These are phyloP conservation scores for Anthonomus grandis DNA, from an alignment of 1,140 invertebrate species.

Conservation along the genomic window DNA sequence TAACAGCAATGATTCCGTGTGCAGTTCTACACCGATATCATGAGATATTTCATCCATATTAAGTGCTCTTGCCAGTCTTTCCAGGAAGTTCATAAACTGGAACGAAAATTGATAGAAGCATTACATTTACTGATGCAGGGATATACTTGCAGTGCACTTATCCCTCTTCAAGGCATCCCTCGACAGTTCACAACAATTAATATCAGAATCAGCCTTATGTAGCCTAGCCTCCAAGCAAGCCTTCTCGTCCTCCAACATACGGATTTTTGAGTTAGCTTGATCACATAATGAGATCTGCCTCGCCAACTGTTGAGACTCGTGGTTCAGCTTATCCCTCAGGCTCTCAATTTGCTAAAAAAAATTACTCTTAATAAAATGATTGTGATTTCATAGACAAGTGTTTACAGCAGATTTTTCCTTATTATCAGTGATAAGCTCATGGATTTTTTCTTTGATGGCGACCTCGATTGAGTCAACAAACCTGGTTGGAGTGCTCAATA, in stretches of 20 bases:
- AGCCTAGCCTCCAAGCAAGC: slow-evolving; percentile 62
- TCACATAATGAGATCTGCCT: slow-evolving; percentile 64
- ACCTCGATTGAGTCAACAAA: slow-evolving; percentile 70
- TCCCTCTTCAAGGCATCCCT: slow-evolving; percentile 65
- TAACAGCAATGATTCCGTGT: slow-evolving; percentile 72
- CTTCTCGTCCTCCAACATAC: slow-evolving; percentile 67
- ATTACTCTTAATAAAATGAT: not conserved
- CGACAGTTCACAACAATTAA: slow-evolving; percentile 60
- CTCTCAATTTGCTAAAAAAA: slow-evolving; percentile 63
- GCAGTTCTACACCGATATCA: slow-evolving; percentile 73
- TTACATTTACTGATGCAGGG: not conserved
- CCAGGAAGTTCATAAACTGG: slow-evolving; percentile 70
- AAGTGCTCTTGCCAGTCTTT: slow-evolving; percentile 66
- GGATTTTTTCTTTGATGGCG: slow-evolving; percentile 70
- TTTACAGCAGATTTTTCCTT: slow-evolving; percentile 70
- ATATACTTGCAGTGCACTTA: slow-evolving; percentile 57
- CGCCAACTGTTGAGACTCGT: slow-evolving; percentile 60
- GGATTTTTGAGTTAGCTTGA: slow-evolving; percentile 57
- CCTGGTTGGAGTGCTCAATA: slow-evolving; percentile 62
- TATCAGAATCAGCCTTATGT: slow-evolving; percentile 69
- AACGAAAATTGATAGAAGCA: not conserved
- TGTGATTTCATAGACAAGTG: slow-evolving; percentile 10
- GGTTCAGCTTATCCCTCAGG: slow-evolving; percentile 63
- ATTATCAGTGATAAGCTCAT: slow-evolving; percentile 70
- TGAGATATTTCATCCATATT: slow-evolving; percentile 75